Base-by-base conservation (phyloP, 2,888 invertebrate genomes). In the Hemithea aestivaria region DNA sequence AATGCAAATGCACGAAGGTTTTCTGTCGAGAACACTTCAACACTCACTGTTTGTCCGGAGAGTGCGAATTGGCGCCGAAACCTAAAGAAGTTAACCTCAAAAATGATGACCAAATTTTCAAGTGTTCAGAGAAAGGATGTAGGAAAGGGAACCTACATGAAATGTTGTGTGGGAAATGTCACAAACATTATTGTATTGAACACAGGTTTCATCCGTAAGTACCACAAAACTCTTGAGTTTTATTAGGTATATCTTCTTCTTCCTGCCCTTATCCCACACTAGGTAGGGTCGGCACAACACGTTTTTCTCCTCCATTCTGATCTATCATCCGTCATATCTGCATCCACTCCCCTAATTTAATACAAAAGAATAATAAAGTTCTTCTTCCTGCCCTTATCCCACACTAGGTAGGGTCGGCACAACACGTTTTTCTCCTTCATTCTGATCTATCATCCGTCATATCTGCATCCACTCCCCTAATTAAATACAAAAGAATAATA, bases 21-120 rank as follows among this genome's bases (percentile, higher is more conserved):
- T 94, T 90, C 65, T 94, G 94, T 63, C 89, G 91, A 30, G 88
- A 90, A 22, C 94, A 94, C 74, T 91, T 91, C 59, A 82, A 84
- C 22, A 66, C 77, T 1, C 89, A 89, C 45, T 81, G 87, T 16
- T 87, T 89, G 36, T 73, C 82, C 2, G 93, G 92, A 40, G 58
- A 66, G 10, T 87, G 87, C 33, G 71, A 73, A 29, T 51, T 81
- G 48, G 77, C 81, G 28, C 82, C 81, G 23, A 68, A 75, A 61
- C 74, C 84, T 1, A 71, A 68, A 20, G 78, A 82, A 49, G 57
- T 78, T 35, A 78, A 78, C 55, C 60, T 80, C 16, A 71, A 74
- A 59, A 74, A 59, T 53, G 75, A 78, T 39, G 79, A 81, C 31
- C 66, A 74, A 46, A 72, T 89, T 51, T 89, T 76, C 55, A 68